A percentile compares a stretch with the other conserved stretches of the same genome.
Evolutionary conservation across 2,888 invertebrate genomes (phyloP).

Genomic region (Eledone cirrhosa): DNA sequence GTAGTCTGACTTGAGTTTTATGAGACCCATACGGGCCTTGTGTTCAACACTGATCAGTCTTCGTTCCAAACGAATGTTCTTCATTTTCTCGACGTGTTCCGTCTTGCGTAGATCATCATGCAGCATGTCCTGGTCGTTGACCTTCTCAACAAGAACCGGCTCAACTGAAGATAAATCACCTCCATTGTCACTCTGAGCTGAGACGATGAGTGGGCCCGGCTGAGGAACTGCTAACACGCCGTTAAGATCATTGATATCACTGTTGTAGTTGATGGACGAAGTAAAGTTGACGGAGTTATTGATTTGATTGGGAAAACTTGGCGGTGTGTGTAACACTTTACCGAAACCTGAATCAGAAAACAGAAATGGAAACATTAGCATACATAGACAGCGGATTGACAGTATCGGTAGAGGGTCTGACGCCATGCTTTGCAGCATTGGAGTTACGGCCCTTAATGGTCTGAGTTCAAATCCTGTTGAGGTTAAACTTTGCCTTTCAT

Average conservation of each 20-base stretch:
- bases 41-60: background rate
- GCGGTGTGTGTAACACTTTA: background rate
- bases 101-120: slow-evolving; percentile 8
- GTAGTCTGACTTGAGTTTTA: slow-evolving; percentile 14
- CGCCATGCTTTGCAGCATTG: too few species aligned
- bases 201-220: background rate
- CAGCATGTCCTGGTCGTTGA: background rate
- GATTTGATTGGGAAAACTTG: slow-evolving; percentile 1
- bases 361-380: too few species aligned
- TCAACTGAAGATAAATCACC: background rate
- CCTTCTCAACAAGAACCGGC: slow-evolving; percentile 19
- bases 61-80: slow-evolving; percentile 7
- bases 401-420: too few species aligned
- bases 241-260: background rate
- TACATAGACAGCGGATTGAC: too few species aligned
- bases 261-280: slow-evolving; percentile 20
- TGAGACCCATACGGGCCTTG: slow-evolving; percentile 16
- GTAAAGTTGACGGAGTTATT: slow-evolving; percentile 1
- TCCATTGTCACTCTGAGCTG: background rate
- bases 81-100: slow-evolving; percentile 1
- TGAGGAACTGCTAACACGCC: background rate
- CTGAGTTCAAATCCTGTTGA: too few species aligned
- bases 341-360: slow-evolving; percentile 11
- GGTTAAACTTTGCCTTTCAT: too few species aligned
- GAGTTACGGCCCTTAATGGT: too few species aligned